These are phyloP conservation scores for Rhagologus leucostigma DNA, from an alignment of 2,113 vertebrate species.

Conservation along the genomic window DNA sequence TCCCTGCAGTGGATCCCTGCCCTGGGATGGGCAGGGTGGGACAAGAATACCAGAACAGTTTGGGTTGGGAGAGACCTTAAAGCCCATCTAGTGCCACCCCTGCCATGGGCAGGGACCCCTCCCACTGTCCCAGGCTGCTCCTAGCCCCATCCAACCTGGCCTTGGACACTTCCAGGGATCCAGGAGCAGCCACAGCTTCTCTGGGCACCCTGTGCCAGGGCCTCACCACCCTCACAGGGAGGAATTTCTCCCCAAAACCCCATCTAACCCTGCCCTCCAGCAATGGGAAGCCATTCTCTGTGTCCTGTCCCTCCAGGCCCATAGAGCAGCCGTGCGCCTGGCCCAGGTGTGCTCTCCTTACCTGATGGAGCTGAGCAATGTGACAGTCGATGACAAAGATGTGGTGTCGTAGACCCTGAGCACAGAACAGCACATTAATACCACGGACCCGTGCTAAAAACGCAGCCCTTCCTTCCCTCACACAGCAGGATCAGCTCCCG, in stretches of 20 bases:
- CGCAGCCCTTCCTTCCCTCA: not conserved
- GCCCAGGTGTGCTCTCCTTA: conserved; percentile 16
- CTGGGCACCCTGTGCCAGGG: not conserved
- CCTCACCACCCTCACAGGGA: fast-evolving
- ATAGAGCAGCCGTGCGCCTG: fast-evolving
- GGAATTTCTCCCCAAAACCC: not conserved
- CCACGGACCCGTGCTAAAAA: fast-evolving
- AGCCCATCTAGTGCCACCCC: no score
- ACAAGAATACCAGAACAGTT: not conserved
- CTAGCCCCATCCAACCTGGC: fast-evolving
- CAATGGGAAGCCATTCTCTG: not conserved
- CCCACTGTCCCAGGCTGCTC: fast-evolving
- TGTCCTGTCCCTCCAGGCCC: not conserved
- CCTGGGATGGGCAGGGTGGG: not conserved
- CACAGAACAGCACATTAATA: not conserved
- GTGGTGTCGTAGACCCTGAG: conserved; percentile 84
- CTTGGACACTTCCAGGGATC: not conserved
- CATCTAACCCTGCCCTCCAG: fast-evolving
- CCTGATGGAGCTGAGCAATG: conserved; percentile 72
- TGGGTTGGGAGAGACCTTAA: not conserved
- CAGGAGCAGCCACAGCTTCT: not conserved
- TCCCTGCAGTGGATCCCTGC: not conserved
- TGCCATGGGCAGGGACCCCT: not conserved
- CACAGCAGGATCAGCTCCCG: not conserved
- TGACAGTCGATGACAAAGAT: conserved; percentile 12